These are phyloP conservation scores for Proterorhinus semilunaris DNA, from an alignment of 2,113 vertebrate genomes.

Conservation along the genomic window DNA sequence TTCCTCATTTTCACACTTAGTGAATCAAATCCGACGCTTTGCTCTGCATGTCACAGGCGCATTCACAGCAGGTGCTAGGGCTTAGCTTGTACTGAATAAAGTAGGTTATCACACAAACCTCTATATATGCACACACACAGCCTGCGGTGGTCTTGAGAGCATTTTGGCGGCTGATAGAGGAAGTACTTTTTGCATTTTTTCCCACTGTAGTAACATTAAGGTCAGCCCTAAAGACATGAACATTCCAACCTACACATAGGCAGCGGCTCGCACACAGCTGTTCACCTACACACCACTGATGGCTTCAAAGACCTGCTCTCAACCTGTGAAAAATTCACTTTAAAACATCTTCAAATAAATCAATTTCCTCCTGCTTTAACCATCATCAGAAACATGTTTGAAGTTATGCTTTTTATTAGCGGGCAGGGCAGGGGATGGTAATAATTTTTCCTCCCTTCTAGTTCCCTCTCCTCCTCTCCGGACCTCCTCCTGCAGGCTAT, in stretches of 20 bases:
- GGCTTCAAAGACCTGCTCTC: conserved; percentile 74
- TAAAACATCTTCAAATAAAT: conserved; percentile 79
- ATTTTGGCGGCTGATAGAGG: conserved; percentile 64
- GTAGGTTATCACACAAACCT: conserved; percentile 62
- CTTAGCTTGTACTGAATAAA: conserved; percentile 58
- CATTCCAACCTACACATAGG: conserved; percentile 59
- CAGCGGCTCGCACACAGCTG: conserved; percentile 28
- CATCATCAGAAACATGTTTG: conserved; percentile 78
- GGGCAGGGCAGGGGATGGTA: conserved; percentile 59
- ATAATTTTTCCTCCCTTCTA: conserved; percentile 60
- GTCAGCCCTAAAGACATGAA: conserved; percentile 75
- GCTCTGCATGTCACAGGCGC: conserved; percentile 52
- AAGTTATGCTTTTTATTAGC: conserved; percentile 72
- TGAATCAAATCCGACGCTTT: conserved; percentile 58
- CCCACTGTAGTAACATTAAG: conserved; percentile 69
- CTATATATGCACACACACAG: conserved; percentile 36
- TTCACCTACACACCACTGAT: conserved; percentile 24
- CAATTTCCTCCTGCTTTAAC: conserved; percentile 75
- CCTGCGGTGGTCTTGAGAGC: conserved; percentile 59
- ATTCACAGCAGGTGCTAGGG: conserved; percentile 59
- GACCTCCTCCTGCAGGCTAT: conserved; percentile 65
- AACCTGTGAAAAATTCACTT: conserved; percentile 74
- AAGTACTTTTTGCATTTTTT: conserved; percentile 33
- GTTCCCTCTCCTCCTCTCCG: conserved; percentile 44
- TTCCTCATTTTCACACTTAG: conserved; percentile 49